A percentile compares a stretch with the other conserved stretches of the same genome.
Conservation (phyloP, 2,113 vertebrate species). For the Erythrocercus mccallii region DNA sequence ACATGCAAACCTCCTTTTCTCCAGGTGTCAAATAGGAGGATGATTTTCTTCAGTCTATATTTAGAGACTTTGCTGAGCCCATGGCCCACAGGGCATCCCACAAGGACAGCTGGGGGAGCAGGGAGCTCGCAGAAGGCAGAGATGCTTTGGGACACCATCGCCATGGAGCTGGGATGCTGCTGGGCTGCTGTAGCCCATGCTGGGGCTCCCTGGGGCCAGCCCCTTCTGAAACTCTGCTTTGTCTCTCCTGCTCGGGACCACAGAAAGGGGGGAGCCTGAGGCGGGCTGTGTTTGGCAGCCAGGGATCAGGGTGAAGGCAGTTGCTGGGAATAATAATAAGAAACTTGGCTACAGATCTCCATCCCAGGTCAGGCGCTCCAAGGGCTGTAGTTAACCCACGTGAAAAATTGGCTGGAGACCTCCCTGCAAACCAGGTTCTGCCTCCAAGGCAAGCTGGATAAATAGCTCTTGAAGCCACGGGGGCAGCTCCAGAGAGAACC, state of each 20-base stretch:
- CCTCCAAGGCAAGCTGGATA: not conserved
- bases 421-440: not conserved
- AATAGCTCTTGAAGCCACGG: not conserved
- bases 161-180: not conserved
- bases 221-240: not conserved
- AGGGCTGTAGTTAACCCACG: not conserved
- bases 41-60: not conserved
- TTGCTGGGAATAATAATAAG: not conserved
- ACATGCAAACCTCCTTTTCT: not conserved
- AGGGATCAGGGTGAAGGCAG: not conserved
- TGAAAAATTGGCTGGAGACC: constrained; percentile 28
- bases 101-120: not conserved
- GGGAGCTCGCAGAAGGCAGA: not conserved
- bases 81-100: not conserved
- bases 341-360: not conserved
- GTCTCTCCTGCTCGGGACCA: not conserved
- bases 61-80: not conserved
- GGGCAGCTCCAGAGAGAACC: not conserved
- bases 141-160: not conserved
- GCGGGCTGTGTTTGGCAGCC: not conserved
- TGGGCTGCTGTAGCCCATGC: not conserved
- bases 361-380: not conserved
- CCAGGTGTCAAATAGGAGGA: not conserved
- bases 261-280: not conserved
- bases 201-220: not conserved